These are phyloP conservation scores for Enteromius treurensis DNA, from an alignment of 2,797 vertebrate genomes.

Conservation along the genomic window DNA sequence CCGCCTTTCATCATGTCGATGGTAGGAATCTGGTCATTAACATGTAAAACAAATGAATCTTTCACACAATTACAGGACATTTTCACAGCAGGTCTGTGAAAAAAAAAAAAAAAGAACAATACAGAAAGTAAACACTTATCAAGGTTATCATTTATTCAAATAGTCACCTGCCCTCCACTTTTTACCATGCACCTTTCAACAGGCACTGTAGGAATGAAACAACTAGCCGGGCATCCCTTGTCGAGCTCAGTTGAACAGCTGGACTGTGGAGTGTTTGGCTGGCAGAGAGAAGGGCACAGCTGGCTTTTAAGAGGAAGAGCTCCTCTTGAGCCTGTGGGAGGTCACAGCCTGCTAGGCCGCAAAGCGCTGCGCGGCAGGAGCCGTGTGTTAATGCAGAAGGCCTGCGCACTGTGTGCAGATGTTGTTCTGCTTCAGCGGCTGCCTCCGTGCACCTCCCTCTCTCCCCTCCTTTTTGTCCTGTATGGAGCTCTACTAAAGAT, in stretches of 20 bases:
- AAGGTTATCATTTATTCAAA: not conserved
- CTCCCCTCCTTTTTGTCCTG: not conserved
- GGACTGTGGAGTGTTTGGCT: conserved; percentile 80
- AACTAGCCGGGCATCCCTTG: conserved; percentile 60
- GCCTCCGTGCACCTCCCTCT: conserved; percentile 48
- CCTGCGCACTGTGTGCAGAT: conserved; percentile 78
- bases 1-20: not conserved
- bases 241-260: conserved; percentile 81
- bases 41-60: not conserved
- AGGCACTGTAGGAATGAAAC: conserved; percentile 14
- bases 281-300: conserved; percentile 77
- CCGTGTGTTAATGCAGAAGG: conserved; percentile 77
- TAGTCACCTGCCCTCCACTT: conserved; percentile 16
- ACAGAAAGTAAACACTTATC: not conserved
- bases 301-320: conserved; percentile 82
- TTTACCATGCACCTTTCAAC: conserved; percentile 19
- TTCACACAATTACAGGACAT: not conserved
- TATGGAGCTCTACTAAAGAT: conserved; percentile 27
- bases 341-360: conserved; percentile 81
- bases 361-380: conserved; percentile 74
- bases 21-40: not conserved
- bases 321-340: conserved; percentile 77
- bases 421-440: conserved; percentile 72
- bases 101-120: too few relatives aligned
- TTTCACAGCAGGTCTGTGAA: not conserved